These are phyloP conservation scores for Nesometra sesokonis DNA, from an alignment of 35 echinoderm and acorn worm genomes.

Conservation along the genomic window DNA sequence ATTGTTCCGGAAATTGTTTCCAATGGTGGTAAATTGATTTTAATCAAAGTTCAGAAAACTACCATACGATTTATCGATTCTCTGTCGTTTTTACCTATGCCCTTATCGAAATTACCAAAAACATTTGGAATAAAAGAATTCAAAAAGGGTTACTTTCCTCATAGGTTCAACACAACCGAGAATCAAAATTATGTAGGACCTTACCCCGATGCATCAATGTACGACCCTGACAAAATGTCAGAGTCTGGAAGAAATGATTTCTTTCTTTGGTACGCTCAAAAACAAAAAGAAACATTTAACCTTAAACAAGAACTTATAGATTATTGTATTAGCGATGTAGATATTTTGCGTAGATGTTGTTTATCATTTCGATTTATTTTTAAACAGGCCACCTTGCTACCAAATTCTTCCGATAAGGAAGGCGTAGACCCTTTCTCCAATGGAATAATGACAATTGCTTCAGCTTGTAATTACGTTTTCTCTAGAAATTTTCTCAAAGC, in stretches of 20 bases:
- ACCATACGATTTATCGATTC: slow-evolving; percentile 30
- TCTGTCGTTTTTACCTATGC: slow-evolving; percentile 9
- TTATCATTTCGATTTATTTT: slow-evolving; percentile 15
- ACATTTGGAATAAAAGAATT: slow-evolving; percentile 35
- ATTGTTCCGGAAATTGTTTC: slow-evolving; percentile 27
- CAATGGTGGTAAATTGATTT: slow-evolving; percentile 27
- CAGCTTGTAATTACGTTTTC: slow-evolving; percentile 11
- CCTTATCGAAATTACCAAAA: slow-evolving; percentile 40
- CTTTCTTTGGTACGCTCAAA: slow-evolving; percentile 4
- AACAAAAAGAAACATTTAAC: slow-evolving; percentile 8
- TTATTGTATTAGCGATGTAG: slow-evolving; percentile 33
- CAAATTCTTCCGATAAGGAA: neutral
- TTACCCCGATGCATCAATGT: slow-evolving; percentile 8
- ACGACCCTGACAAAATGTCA: slow-evolving; percentile 14
- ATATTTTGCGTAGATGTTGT: slow-evolving; percentile 23
- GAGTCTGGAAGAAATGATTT: slow-evolving; percentile 3
- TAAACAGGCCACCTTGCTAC: slow-evolving; percentile 8
- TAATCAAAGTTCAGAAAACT: neutral
- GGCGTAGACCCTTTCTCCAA: neutral
- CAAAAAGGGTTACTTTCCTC: slow-evolving; percentile 56
- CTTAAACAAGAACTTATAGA: slow-evolving; percentile 9
- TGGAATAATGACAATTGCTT: neutral
- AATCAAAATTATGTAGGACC: slow-evolving; percentile 52
- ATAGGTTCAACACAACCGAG: slow-evolving; percentile 32
- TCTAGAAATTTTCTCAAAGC: neutral